These are phyloP conservation scores for Pao palembangensis DNA, from an alignment of 2,113 vertebrate species.

Conservation along the genomic window DNA sequence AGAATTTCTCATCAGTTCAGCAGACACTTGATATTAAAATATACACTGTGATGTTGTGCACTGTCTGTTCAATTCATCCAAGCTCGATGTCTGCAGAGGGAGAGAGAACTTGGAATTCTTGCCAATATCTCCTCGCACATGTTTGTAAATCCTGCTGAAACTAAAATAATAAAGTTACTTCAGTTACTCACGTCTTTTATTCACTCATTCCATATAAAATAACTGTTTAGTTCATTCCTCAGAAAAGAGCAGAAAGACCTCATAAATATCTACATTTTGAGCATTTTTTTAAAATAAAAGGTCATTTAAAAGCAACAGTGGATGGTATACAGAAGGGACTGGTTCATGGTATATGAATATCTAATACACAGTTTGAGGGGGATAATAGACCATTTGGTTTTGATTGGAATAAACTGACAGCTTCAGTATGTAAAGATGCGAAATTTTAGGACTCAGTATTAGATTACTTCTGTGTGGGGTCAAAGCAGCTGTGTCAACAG, in stretches of 20 bases:
- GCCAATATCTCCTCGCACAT: conserved; percentile 77
- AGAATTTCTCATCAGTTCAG: conserved; percentile 17
- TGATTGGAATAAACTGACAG: too few species aligned
- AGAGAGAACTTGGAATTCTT: conserved; percentile 49
- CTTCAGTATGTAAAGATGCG: too few species aligned
- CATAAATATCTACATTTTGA: too few species aligned
- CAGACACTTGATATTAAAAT: conserved; percentile 53
- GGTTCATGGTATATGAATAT: too few species aligned
- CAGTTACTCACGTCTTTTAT: conserved; percentile 25
- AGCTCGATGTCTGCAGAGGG: conserved; percentile 14
- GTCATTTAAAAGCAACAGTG: too few species aligned
- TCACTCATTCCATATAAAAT: neutral
- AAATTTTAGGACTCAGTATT: neutral
- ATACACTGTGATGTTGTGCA: conserved; percentile 65
- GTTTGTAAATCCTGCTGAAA: conserved; percentile 68
- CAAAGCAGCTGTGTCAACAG: conserved; percentile 61
- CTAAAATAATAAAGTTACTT: conserved; percentile 82
- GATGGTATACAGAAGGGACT: too few species aligned
- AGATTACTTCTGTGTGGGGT: conserved; percentile 21
- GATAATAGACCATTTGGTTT: too few species aligned
- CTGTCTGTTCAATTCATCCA: conserved; percentile 31
- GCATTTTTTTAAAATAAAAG: too few species aligned
- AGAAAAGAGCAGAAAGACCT: too few species aligned
- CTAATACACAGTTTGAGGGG: too few species aligned
- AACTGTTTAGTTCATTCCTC: too few species aligned